Evolutionary conservation across 2,113 vertebrate genomes (phyloP), one percentile per base, ranked within the genome.

Genomic region (Ramphastos sulfuratus): DNA sequence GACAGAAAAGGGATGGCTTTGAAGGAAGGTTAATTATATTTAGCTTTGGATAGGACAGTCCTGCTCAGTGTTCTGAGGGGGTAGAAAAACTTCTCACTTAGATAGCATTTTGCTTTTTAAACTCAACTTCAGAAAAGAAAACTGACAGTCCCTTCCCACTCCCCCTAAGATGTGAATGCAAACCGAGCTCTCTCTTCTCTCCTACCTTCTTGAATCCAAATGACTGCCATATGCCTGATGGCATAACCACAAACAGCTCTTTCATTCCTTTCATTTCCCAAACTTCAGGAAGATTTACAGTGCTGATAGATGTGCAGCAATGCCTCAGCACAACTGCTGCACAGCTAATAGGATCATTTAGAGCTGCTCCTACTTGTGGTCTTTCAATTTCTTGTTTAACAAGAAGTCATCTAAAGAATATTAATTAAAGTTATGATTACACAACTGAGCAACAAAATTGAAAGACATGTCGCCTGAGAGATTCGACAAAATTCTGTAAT

Each of bases 401-500:
- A 87, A 59, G 70, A 52, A 93, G 31, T 52, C 23, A 48, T 65
- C 63, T 69, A 50, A 91, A 89, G 94, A 85, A 58, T 60, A 66
- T 59, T 90, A 46, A 91, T 59, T 90, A 46, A 91, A 92, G 48
- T 71, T 87, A 65, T 7, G 31, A 37, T 55, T 87, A 71, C 24
- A 56, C 79, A 94, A 66, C 67, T 28, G 31, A 89, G 82, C 71
- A 91, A 85, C 59, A 50, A 82, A 92, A 84, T 19, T 66, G 60
- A 88, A 87, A n/a, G 65, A 39, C 0, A 0, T 16, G 10, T 71
- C 1, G 0, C 63, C 72, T 3, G 0, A 65, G 79, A 94, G 85
- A 80, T 74, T 66, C 92, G 60, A 77, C 72, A 70, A 73, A 93
- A 92, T 79, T 80, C 50, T 66, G 71, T 89, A 80, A 95, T 94